A percentile compares a stretch with the other conserved stretches of the same genome.
Evolutionary conservation across 1,140 invertebrate genomes (phyloP).

Genomic region (Ceratina japonica): DNA sequence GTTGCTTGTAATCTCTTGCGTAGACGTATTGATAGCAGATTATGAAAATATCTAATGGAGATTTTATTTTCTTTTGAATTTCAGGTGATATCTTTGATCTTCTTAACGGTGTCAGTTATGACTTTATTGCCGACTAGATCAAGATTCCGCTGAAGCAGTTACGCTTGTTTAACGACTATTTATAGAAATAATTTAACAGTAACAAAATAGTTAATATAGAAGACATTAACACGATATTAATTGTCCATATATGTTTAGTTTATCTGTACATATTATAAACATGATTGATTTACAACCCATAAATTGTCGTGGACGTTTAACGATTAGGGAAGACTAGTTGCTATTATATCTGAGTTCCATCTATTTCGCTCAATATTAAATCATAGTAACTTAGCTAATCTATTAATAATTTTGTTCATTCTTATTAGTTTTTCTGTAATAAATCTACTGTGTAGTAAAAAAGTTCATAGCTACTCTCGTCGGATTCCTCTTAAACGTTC

Average conservation of each 20-base stretch:
- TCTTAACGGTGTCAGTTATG: too few species aligned
- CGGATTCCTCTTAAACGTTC: conserved; percentile 45
- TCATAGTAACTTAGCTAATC: neutral
- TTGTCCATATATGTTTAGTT: neutral
- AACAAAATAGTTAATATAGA: neutral
- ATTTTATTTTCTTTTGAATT: too few species aligned
- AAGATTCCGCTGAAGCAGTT: neutral
- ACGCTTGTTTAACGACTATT: neutral
- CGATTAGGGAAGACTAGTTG: neutral
- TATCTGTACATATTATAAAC: neutral
- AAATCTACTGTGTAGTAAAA: conserved; percentile 17
- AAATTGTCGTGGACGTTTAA: neutral
- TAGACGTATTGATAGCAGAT: too few species aligned
- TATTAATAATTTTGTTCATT: neutral
- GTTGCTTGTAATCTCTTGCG: neutral
- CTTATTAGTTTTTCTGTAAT: too few species aligned
- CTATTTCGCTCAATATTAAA: too few species aligned
- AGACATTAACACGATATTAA: neutral
- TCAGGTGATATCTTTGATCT: too few species aligned
- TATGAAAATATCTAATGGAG: too few species aligned
- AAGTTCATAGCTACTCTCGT: conserved; percentile 50
- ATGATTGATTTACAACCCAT: neutral
- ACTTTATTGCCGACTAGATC: neutral
- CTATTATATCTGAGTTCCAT: too few species aligned
- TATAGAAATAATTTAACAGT: neutral